phyloP scores from a whole-genome alignment of 2,113 vertebrate species.

The Paracanthobrama guichenoti region DNA sequence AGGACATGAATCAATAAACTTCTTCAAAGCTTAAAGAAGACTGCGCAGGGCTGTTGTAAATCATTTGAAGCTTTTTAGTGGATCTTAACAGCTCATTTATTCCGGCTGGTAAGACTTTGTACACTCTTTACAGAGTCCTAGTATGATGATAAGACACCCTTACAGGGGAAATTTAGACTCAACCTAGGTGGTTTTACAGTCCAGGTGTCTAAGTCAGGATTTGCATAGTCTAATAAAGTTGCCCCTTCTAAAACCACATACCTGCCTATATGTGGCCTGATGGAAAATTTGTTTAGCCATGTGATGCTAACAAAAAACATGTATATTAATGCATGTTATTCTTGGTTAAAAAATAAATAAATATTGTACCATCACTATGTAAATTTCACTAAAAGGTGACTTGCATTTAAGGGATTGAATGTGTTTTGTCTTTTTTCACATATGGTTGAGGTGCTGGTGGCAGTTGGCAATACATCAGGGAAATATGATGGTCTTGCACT shows the following conservation, averaged over 20 bases:
- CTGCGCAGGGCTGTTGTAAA: neutral
- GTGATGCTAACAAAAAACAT: conserved; percentile 4
- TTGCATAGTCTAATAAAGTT: conserved; percentile 22
- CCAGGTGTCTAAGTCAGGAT: conserved; percentile 6
- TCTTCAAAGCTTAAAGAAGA: neutral
- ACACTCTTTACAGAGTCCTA: conserved; percentile 2
- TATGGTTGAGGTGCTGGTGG: conserved; percentile 27
- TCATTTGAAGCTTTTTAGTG: conserved; percentile 13
- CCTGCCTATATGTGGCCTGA: neutral
- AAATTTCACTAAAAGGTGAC: conserved; percentile 13
- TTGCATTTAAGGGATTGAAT: conserved; percentile 9
- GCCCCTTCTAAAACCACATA: conserved; percentile 9
- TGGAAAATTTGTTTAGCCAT: neutral
- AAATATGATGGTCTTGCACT: conserved; percentile 40
- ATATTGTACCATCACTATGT: neutral
- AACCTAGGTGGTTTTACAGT: neutral
- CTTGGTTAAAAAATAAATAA: neutral
- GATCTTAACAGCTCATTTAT: conserved; percentile 5
- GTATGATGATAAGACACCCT: neutral
- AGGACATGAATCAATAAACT: neutral
- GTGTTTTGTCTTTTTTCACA: conserved; percentile 2
- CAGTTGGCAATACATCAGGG: conserved; percentile 47
- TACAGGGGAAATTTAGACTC: neutral
- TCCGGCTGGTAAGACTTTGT: neutral
- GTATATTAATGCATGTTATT: neutral